Evolutionary conservation across 2,797 vertebrate species (phyloP).

Genomic region (Linurgus olivaceus): DNA sequence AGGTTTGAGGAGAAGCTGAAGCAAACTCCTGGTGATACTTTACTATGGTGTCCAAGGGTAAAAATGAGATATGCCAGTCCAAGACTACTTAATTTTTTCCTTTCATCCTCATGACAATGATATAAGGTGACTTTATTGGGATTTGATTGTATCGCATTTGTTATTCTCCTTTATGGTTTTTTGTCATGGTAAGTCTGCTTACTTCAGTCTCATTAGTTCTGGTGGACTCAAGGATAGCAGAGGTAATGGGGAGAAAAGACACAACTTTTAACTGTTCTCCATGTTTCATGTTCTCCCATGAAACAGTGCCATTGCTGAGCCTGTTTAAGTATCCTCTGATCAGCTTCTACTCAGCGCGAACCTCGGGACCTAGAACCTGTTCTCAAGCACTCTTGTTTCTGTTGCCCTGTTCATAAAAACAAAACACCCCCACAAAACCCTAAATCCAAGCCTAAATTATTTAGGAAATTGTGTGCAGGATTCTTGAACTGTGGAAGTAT

Average conservation of each 20-base stretch:
- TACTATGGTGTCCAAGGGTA: not conserved
- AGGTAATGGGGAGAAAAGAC: not conserved
- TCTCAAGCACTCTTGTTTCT: not conserved
- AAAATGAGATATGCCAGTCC: not conserved
- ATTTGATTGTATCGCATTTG: not conserved
- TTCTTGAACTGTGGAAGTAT: not conserved
- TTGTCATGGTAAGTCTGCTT: not conserved
- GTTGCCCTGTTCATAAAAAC: not conserved
- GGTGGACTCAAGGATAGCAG: not conserved
- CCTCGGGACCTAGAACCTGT: not conserved
- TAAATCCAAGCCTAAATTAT: not conserved
- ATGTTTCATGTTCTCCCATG: not conserved
- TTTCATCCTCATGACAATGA: not conserved
- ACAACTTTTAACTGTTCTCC: not conserved
- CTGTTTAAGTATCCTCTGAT: not conserved
- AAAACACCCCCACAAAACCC: rapidly evolving
- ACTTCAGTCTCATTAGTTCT: not conserved
- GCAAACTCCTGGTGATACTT: not conserved
- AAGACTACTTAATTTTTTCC: not conserved
- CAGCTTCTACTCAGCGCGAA: not conserved
- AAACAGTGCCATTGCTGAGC: not conserved
- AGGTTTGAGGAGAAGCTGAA: not conserved
- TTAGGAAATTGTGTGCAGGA: not conserved
- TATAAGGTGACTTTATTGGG: not conserved
- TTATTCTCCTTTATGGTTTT: not conserved